Evolutionary conservation across 2,888 invertebrate species (phyloP), one percentile per base, ranked within the genome.

Genomic region (Xestoiulus laeticollis): DNA sequence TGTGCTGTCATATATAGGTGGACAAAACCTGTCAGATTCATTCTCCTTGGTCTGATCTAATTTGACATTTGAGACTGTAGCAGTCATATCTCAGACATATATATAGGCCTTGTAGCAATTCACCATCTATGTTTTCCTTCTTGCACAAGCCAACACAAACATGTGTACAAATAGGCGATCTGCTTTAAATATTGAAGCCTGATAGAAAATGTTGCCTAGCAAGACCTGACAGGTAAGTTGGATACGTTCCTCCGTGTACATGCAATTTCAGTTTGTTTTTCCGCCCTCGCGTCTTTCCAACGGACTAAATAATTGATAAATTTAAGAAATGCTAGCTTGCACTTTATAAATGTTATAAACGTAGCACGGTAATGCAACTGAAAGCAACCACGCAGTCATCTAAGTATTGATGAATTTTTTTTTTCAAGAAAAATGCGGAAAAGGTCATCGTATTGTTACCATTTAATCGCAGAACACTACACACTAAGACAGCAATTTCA

Each of bases 181-280:
- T 78, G 30, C 78, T 78, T 78, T 78, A 78, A 78, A 78, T 16
- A 68, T 68, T 78, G 78, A 78, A 78, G 30, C 30, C 78, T 16
- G 78, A 68, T 68, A 22, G 68, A 68, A 68, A 22, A 22, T 12
- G 12, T 26, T 78, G 30, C 26, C 78, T 30, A 12, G 30, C 78
- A 78, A 78, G 78, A 32, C 78, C 78, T 78, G 78, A 10, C 78
- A 78, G 78, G 78, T 78, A 78, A 78, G 78, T 30, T 78, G 14
- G 78, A 30, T 78, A 78, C 78, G 26, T 30, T 30, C 14, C 26
- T 30, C 14, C 78, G 30, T 78, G 78, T 78, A n/a, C n/a, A n/a
- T n/a, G n/a, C n/a, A 78, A 78, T 78, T 78, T 78, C 78, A 78
- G 78, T 78, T 78, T 78, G 30, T 30, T 78, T 78, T 78, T 78